Percentiles rank a stretch among this genome's conserved stretches.
phyloP scores from a whole-genome alignment of 2,797 vertebrate species.

The Platalea minor region DNA sequence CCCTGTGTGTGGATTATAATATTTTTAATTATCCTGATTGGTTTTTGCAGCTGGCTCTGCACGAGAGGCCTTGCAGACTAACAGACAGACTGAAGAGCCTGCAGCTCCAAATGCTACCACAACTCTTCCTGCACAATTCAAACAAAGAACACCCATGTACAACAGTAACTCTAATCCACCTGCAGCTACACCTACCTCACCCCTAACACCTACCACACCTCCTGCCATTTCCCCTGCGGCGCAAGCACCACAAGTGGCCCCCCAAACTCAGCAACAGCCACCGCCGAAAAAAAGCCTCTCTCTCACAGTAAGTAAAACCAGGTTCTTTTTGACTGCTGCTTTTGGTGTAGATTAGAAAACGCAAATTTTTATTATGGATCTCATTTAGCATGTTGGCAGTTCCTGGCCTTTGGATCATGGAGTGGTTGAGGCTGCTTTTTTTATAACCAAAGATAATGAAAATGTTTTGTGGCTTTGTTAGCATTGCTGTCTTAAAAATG shows the following conservation, averaged over 20 bases:
- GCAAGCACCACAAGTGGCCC: conserved; percentile 77
- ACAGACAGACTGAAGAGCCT: conserved; percentile 88
- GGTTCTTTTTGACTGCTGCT: not conserved
- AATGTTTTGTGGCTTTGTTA: not conserved
- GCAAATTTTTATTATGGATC: not conserved
- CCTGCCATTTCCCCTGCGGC: conserved; percentile 80
- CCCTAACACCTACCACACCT: conserved; percentile 76
- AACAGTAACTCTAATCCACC: conserved; percentile 86
- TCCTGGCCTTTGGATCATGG: not conserved
- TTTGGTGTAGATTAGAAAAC: not conserved
- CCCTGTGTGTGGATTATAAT: not conserved
- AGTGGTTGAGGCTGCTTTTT: not conserved
- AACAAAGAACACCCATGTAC: conserved; percentile 95
- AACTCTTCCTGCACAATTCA: conserved; percentile 87
- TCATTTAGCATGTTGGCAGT: not conserved
- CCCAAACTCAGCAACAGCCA: conserved; percentile 84
- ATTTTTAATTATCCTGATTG: not conserved
- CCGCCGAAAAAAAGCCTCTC: conserved; percentile 93
- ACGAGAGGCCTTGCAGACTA: conserved; percentile 86
- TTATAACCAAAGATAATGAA: not conserved
- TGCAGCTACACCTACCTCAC: conserved; percentile 74
- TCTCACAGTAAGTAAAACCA: conserved; percentile 82
- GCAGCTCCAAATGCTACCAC: conserved; percentile 73
- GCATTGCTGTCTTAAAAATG: not conserved
- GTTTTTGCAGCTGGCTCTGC: conserved; percentile 76